These are phyloP conservation scores for Halcyon senegalensis DNA, from an alignment of 2,113 vertebrate genomes.

Conservation along the genomic window DNA sequence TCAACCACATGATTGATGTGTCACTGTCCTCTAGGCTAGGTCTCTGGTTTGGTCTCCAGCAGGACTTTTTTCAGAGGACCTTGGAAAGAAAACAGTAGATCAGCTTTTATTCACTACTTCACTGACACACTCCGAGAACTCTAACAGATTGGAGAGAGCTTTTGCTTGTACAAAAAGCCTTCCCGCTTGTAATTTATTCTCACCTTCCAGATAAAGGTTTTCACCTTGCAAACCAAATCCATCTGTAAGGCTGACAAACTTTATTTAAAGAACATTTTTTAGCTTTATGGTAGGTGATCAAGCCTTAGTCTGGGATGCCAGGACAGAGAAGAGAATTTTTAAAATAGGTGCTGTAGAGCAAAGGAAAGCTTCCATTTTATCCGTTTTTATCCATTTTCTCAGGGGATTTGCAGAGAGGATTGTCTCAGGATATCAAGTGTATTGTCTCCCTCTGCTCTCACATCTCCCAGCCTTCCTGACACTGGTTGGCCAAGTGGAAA, in stretches of 20 bases:
- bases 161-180: neutral
- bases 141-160: neutral
- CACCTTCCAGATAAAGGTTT: neutral
- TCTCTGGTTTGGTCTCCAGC: neutral
- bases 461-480: neutral
- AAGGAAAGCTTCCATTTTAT: neutral
- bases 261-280: neutral
- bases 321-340: neutral
- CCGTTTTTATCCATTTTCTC: neutral
- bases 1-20: fast-evolving
- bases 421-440: neutral
- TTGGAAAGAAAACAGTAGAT: neutral
- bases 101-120: neutral
- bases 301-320: neutral
- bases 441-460: neutral
- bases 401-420: constrained; percentile 25
- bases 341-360: neutral
- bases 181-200: neutral
- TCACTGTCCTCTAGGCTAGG: neutral
- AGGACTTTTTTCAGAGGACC: neutral
- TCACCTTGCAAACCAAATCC: neutral
- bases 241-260: neutral
- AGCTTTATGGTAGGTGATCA: neutral
- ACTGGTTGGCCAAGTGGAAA: neutral
- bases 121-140: neutral